A percentile compares a stretch with the other conserved stretches of the same genome.
These are phyloP conservation scores for Elaphurus davidianus DNA, from an alignment of 2,113 vertebrate genomes.

Conservation along the genomic window DNA sequence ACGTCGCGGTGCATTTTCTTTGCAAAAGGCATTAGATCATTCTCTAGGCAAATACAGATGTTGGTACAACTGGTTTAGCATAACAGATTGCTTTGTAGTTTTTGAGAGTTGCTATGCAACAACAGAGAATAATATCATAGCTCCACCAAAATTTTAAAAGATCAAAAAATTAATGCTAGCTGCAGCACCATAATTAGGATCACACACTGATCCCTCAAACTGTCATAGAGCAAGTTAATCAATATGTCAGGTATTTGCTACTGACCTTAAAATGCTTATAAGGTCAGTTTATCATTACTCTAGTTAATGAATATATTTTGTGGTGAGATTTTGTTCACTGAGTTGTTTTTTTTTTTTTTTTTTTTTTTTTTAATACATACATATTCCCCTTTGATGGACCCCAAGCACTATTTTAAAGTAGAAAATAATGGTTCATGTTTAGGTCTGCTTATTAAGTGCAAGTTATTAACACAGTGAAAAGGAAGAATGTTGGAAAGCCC, in stretches of 20 bases:
- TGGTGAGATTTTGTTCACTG: conserved; percentile 13
- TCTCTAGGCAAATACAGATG: conserved; percentile 82
- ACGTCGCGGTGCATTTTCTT: conserved; percentile 55
- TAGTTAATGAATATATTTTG: conserved; percentile 28
- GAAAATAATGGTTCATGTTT: conserved; percentile 56
- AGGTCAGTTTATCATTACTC: conserved; percentile 24
- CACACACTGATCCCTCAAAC: not conserved
- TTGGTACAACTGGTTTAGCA: conserved; percentile 79
- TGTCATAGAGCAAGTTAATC: conserved; percentile 21
- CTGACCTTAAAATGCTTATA: conserved; percentile 43
- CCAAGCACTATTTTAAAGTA: not conserved
- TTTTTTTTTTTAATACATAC: conserved; percentile 18
- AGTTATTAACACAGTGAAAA: conserved; percentile 54
- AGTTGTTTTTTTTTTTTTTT: conserved; percentile 36
- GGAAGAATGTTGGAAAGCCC: conserved; percentile 43
- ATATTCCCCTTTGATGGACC: not conserved
- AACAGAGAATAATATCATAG: conserved; percentile 60
- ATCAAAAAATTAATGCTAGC: conserved; percentile 39
- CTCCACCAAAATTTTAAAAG: conserved; percentile 63
- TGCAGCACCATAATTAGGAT: not conserved
- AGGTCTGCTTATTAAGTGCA: conserved; percentile 58
- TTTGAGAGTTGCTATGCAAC: conserved; percentile 82
- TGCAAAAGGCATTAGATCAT: conserved; percentile 75
- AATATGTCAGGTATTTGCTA: conserved; percentile 47
- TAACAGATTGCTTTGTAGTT: conserved; percentile 81